Conservation (phyloP, 2,888 invertebrate species). For the Morinoia aosen region DNA sequence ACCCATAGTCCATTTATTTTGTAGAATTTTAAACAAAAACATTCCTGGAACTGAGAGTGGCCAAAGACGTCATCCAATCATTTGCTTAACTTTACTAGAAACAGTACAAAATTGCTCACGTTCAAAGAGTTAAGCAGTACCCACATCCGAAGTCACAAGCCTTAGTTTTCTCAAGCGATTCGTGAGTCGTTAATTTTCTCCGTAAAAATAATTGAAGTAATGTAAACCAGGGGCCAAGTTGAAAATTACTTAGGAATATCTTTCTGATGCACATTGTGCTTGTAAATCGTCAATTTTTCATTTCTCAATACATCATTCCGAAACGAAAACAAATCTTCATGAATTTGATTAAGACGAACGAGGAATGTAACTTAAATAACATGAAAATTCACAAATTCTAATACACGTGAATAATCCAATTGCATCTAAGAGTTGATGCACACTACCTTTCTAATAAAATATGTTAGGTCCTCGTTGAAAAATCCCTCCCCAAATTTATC, state of each 20-base stretch:
- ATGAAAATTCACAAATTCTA: not conserved
- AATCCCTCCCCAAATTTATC: not conserved
- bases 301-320: not conserved
- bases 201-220: no score
- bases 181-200: no score
- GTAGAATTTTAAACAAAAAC: not conserved
- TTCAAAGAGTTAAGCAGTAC: no score
- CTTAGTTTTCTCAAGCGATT: no score
- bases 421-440: not conserved
- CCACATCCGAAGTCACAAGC: no score
- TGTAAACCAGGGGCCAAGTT: no score
- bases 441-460: not conserved
- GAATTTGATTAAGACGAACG: not conserved
- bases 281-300: not conserved
- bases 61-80: not conserved
- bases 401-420: not conserved
- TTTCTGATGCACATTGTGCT: not conserved
- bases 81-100: not conserved
- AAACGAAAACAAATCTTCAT: not conserved
- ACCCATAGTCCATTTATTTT: not conserved
- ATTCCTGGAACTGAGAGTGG: no score
- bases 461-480: not conserved
- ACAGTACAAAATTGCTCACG: no score
- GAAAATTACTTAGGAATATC: no score
- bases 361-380: not conserved